Conservation (phyloP, 2,888 invertebrate species). For the Sphaerophoria taeniata region DNA sequence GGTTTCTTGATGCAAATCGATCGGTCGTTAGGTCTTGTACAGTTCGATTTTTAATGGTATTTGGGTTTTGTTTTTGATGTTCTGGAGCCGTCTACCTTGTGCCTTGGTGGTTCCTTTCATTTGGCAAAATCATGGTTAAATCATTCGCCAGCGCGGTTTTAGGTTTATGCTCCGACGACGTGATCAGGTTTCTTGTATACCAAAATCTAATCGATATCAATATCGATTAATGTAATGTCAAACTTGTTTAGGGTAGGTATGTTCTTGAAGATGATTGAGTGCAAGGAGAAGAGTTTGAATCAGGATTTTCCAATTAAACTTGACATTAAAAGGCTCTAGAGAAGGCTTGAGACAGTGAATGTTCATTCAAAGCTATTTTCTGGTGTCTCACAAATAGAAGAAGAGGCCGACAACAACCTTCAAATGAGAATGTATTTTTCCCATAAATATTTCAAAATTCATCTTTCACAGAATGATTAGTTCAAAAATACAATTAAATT, state of each 20-base stretch:
- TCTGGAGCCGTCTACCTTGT: constrained; percentile 15
- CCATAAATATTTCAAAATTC: neutral
- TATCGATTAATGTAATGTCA: constrained; percentile 19
- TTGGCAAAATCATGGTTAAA: constrained; percentile 47
- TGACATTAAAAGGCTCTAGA: neutral
- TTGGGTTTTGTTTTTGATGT: neutral
- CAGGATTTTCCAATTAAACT: neutral
- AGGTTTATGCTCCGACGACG: neutral
- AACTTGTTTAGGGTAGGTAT: neutral
- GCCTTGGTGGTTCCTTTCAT: constrained; percentile 40
- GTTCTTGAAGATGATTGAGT: no score
- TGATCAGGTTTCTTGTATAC: neutral
- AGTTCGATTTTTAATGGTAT: constrained; percentile 3
- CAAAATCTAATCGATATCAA: neutral
- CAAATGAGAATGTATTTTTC: neutral
- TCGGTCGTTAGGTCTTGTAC: neutral
- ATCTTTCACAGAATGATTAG: neutral
- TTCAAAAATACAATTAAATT: neutral
- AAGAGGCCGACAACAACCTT: no score
- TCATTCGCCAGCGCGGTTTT: constrained; percentile 34
- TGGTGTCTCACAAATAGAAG: neutral
- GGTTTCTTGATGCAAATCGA: constrained; percentile 20
- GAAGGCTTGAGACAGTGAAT: neutral
- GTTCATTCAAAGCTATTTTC: no score
- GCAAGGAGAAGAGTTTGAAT: neutral